A percentile compares a stretch with the other conserved stretches of the same genome.
phyloP scores from a whole-genome alignment of 2,888 invertebrate species.

The Ormyrus nitidulus region DNA sequence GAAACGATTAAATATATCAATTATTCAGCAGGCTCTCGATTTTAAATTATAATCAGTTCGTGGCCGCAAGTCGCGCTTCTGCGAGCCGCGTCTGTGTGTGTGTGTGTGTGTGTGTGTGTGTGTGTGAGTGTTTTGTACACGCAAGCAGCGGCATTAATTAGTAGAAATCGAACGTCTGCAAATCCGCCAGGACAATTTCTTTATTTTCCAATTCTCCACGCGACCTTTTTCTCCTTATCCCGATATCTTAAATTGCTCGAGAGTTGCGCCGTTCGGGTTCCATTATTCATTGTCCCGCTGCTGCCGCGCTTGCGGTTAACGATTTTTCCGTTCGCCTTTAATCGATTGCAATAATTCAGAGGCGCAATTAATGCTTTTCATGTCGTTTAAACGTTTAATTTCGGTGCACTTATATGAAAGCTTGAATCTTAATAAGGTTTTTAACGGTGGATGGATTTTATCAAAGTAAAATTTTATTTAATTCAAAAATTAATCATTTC shows the following conservation, averaged over 20 bases:
- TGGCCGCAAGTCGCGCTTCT: neutral
- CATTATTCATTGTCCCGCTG: slow-evolving; percentile 24
- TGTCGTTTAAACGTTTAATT: too few species aligned
- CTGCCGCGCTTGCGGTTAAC: neutral
- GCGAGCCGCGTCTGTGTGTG: neutral
- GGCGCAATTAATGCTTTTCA: neutral
- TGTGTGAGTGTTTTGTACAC: neutral
- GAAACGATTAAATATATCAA: slow-evolving; percentile 24
- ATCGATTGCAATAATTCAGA: slow-evolving; percentile 10
- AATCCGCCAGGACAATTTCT: neutral
- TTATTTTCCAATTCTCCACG: neutral
- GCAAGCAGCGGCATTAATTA: slow-evolving; percentile 23
- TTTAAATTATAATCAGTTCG: slow-evolving; percentile 10
- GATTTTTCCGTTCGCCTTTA: neutral
- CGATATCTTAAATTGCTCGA: neutral
- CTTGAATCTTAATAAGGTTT: too few species aligned
- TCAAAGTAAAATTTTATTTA: too few species aligned
- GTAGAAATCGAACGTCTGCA: slow-evolving; percentile 30
- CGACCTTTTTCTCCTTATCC: neutral
- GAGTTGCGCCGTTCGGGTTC: neutral
- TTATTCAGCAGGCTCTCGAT: slow-evolving; percentile 27
- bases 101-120: neutral
- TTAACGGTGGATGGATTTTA: too few species aligned
- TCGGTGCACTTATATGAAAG: too few species aligned
- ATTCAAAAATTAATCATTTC: too few species aligned